Evolutionary conservation across 2,113 vertebrate species (phyloP).

Genomic region (Pimephales promelas): DNA sequence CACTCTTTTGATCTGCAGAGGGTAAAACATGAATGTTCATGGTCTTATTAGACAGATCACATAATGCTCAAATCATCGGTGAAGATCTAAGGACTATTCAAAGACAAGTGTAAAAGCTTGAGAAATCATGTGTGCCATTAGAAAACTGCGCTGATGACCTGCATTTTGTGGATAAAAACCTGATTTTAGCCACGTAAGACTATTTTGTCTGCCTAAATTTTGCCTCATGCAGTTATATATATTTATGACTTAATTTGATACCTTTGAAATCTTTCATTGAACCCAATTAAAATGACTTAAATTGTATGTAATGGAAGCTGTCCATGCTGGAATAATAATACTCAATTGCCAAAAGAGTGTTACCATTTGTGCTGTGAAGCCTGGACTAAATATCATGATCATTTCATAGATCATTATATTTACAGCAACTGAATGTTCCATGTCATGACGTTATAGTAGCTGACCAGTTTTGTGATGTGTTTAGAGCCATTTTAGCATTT

Average conservation of each 20-base stretch:
- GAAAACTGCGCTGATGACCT: background rate
- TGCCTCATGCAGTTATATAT: background rate
- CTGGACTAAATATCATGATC: background rate
- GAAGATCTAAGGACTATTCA: conserved; percentile 18
- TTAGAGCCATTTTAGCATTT: background rate
- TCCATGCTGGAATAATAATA: too few relatives aligned
- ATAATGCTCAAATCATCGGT: background rate
- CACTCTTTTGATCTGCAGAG: conserved; percentile 23
- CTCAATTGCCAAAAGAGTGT: background rate
- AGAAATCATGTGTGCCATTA: background rate
- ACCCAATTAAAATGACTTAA: too few relatives aligned
- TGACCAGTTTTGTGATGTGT: background rate
- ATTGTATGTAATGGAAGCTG: too few relatives aligned
- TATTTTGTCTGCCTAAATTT: background rate
- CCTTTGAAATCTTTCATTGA: too few relatives aligned
- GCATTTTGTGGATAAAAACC: background rate
- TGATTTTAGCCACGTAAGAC: background rate
- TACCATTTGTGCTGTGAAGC: background rate
- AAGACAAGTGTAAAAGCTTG: conserved; percentile 13
- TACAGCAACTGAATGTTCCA: background rate
- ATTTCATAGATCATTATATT: background rate
- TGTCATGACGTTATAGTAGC: background rate
- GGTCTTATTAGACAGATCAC: conserved; percentile 14
- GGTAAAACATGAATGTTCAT: conserved; percentile 2
- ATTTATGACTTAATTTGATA: too few relatives aligned